Conservation (phyloP, 30 jellyfish, hydroid and myxozoan species). For the Aurelia aurita region DNA sequence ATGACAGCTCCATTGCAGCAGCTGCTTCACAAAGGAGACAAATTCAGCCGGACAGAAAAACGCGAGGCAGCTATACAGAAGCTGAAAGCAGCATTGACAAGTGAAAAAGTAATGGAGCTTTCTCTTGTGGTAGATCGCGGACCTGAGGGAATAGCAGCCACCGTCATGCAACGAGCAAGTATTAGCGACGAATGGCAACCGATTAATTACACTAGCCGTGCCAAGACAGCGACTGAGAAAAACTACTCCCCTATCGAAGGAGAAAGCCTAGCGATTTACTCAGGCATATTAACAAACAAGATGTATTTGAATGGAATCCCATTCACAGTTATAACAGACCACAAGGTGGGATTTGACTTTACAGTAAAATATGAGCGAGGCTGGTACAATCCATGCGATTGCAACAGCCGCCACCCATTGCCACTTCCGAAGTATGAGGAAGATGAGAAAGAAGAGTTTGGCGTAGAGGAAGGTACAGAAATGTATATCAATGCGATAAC, state of each 20-base stretch:
- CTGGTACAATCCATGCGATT: conserved; percentile 32
- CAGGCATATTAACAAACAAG: too few species aligned
- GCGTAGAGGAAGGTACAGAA: conserved; percentile 30
- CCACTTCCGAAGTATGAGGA: too few species aligned
- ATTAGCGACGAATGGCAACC: conserved; percentile 26
- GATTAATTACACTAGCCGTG: too few species aligned
- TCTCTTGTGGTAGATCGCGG: conserved; percentile 18
- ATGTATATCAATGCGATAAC: conserved; percentile 17
- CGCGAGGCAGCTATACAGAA: conserved; percentile 32
- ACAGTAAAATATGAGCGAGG: conserved; percentile 44
- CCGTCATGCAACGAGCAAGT: not conserved
- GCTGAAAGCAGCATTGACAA: conserved; percentile 17
- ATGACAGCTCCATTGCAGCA: conserved; percentile 11
- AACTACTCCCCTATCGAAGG: too few species aligned
- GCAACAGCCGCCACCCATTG: conserved; percentile 50
- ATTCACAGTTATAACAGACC: too few species aligned
- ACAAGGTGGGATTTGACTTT: too few species aligned
- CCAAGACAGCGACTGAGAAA: too few species aligned
- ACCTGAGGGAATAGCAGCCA: conserved; percentile 14
- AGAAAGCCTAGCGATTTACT: too few species aligned
- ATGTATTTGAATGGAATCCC: too few species aligned
- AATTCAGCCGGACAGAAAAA: conserved; percentile 13
- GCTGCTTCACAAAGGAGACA: conserved; percentile 13
- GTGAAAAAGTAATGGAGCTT: conserved; percentile 1
- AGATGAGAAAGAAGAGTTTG: conserved; percentile 12